phyloP scores from a whole-genome alignment of 2,888 invertebrate species.

The Pristionchus entomophagus region DNA sequence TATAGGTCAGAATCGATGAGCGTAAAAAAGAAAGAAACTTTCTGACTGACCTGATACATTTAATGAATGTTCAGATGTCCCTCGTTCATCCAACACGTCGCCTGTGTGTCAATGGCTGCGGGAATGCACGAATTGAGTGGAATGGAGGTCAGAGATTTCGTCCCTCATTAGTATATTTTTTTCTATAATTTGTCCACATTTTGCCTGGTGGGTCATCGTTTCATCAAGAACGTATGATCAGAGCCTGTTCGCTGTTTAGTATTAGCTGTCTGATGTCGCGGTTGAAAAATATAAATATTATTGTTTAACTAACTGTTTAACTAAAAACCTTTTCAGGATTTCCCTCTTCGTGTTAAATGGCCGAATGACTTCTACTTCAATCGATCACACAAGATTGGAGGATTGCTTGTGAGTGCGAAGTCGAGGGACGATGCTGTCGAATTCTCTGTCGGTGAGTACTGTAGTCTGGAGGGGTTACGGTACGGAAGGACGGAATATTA shows the following conservation, averaged over 20 bases:
- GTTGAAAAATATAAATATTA: too few species aligned
- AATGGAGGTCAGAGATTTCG: constrained; percentile 43
- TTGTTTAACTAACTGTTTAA: too few species aligned
- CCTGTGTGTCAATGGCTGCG: constrained; percentile 87
- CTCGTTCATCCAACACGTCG: constrained; percentile 84
- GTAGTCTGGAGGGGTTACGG: not conserved
- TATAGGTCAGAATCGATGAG: too few species aligned
- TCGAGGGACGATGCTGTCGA: constrained; percentile 47
- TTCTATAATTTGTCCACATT: too few species aligned
- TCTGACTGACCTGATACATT: too few species aligned
- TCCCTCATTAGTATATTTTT: too few species aligned
- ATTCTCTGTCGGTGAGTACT: constrained; percentile 55
- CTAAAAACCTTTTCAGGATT: constrained; percentile 73
- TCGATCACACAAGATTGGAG: constrained; percentile 87
- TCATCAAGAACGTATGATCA: too few species aligned
- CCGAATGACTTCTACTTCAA: constrained; percentile 95
- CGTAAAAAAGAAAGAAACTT: too few species aligned
- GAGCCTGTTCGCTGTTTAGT: too few species aligned
- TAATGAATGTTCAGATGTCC: constrained; percentile 45
- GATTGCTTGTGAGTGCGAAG: constrained; percentile 84
- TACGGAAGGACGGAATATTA: too few species aligned
- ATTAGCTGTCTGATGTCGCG: too few species aligned
- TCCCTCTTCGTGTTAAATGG: constrained; percentile 89
- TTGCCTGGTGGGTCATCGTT: too few species aligned
- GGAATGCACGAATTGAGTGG: constrained; percentile 81